Conservation (phyloP, 2,113 vertebrate genomes). For the Balaeniceps rex region DNA sequence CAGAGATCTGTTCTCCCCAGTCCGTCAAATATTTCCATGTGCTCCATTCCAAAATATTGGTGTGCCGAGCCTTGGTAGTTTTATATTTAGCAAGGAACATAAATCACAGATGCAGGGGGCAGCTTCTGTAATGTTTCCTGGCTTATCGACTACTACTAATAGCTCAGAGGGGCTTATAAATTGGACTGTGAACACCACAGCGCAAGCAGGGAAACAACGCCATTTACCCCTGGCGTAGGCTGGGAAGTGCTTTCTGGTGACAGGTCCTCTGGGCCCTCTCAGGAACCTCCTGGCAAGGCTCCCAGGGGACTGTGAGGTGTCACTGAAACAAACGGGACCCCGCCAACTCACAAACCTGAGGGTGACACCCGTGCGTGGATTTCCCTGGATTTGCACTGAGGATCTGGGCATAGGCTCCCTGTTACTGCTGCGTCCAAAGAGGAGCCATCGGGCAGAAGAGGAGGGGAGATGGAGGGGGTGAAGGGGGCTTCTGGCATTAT, state of each 20-base stretch:
- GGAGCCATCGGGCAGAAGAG: not conserved
- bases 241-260: not conserved
- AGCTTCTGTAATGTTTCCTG: not conserved
- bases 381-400: not conserved
- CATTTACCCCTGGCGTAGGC: not conserved
- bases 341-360: rapidly evolving
- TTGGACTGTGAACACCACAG: not conserved
- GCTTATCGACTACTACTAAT: not conserved
- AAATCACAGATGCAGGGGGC: conserved; percentile 10
- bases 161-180: not conserved
- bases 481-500: not conserved
- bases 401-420: not conserved
- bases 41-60: conserved; percentile 37
- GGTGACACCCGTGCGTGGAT: rapidly evolving
- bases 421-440: not conserved
- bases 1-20: not conserved
- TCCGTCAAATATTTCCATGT: conserved; percentile 44
- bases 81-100: conserved; percentile 55
- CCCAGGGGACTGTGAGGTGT: not conserved
- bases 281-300: not conserved
- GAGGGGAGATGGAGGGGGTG: not conserved
- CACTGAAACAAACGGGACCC: not conserved
- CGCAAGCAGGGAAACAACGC: not conserved
- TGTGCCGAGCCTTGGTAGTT: not conserved
- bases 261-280: not conserved